Evolutionary conservation across 2,888 invertebrate species (phyloP).

Genomic region (Phrixothrix hirtus): DNA sequence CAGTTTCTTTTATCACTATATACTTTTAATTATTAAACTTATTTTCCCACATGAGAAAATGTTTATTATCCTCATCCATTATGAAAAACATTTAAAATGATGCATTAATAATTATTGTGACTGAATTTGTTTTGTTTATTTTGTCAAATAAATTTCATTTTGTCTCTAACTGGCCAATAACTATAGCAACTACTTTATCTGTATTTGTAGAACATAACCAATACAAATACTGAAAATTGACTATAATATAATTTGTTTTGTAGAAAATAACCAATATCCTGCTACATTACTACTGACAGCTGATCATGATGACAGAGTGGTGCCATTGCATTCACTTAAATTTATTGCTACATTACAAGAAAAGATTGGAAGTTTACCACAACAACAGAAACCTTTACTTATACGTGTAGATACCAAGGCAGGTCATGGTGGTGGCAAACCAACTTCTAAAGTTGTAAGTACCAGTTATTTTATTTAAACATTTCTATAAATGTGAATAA

Average conservation of each 20-base stretch:
- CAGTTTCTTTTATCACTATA: too few relatives aligned
- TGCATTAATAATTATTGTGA: too few relatives aligned
- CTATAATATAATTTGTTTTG: slow-evolving; percentile 9
- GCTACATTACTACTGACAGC: slow-evolving; percentile 91
- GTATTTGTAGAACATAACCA: neutral
- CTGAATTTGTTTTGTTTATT: too few relatives aligned
- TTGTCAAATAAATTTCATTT: too few relatives aligned
- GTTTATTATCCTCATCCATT: too few relatives aligned
- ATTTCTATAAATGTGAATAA: too few relatives aligned
- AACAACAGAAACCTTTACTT: slow-evolving; percentile 83
- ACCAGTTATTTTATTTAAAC: too few relatives aligned
- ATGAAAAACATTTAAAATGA: too few relatives aligned
- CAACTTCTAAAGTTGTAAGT: slow-evolving; percentile 87
- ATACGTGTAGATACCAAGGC: slow-evolving; percentile 92
- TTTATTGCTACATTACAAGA: slow-evolving; percentile 90
- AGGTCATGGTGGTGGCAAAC: slow-evolving; percentile 97
- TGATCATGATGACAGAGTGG: slow-evolving; percentile 98
- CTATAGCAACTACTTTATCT: too few relatives aligned
- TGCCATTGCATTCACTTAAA: slow-evolving; percentile 95
- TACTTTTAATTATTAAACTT: too few relatives aligned
- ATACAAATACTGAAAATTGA: neutral
- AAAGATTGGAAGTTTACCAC: slow-evolving; percentile 62
- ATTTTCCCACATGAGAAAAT: too few relatives aligned
- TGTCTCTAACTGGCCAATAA: too few relatives aligned
- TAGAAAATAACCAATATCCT: slow-evolving; percentile 75